Base-by-base conservation (phyloP, 2,888 invertebrate species). In the Orthosia incerta region DNA sequence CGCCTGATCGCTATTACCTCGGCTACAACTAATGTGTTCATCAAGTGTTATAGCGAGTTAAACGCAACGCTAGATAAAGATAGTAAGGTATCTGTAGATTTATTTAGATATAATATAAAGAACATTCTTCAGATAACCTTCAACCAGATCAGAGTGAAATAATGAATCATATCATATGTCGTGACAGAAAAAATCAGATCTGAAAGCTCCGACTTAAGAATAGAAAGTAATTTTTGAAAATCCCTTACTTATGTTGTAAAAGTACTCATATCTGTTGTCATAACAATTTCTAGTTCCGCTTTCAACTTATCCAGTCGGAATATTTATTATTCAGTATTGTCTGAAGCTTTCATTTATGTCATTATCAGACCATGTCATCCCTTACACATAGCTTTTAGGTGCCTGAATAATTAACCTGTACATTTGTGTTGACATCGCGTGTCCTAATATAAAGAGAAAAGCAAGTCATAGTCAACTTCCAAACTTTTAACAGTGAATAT, bases 401-500 rank as follows among this genome's bases (percentile, higher is more conserved):
- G 53, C 16, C 18, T 48, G 16, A 69, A 74, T 69, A 63, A 70
- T 76, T 70, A 39, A 60, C 48, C 51, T 39, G 55, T 55, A 20
- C n/a, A 9, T 65, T 26, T n/a, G 13, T 20, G 18, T 67, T 82
- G 56, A 74, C 66, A 53, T 76, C 64, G 80, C 73, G 62, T 76
- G 76, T 72, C 50, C 50, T 50, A 60, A 67, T 62, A 73, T 75
- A 48, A 66, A 78, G 20, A 60, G 46, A 83, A 81, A 65, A 51
- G 80, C 87, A 74, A 86, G 88, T 87, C 86, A 87, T 76, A 69
- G 57, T 50, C 67, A 51, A 71, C 56, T 72, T 77, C 48, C 20
- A 82, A 79, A 86, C 64, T 78, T 76, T 23, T 82, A 68, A 87
- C 87, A 85, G 55, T 79, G 84, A 86, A 87, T 86, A 82, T 87